Conservation (phyloP, 1,140 invertebrate species). For the Sarcophaga peregrina region DNA sequence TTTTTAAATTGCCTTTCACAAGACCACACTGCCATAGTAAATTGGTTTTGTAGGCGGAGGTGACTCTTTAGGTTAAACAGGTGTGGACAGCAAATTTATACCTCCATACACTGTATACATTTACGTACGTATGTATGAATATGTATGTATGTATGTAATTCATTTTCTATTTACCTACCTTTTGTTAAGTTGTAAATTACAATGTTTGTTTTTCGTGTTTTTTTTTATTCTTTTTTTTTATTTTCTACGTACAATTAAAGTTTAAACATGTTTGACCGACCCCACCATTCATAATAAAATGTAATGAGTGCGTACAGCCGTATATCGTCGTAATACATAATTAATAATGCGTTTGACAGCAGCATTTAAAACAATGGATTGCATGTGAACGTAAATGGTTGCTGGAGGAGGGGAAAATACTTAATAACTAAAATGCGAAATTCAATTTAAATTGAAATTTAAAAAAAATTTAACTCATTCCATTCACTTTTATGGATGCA, state of each 20-base stretch:
- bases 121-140: neutral
- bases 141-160: neutral
- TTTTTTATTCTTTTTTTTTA: no score
- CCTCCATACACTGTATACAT: neutral
- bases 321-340: neutral
- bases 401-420: no score
- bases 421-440: no score
- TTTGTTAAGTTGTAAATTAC: neutral
- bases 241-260: neutral
- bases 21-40: neutral
- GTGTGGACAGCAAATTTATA: conserved; percentile 13
- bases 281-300: neutral
- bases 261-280: neutral
- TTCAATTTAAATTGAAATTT: no score
- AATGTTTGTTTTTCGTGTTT: neutral
- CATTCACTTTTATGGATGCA: no score
- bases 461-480: no score
- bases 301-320: no score
- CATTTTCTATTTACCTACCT: neutral
- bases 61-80: conserved; percentile 9
- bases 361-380: neutral
- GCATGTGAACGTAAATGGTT: neutral
- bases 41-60: neutral
- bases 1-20: no score
- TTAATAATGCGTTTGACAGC: neutral